These are phyloP conservation scores for Caenorhabditis zanzibari DNA, from an alignment of 2,888 invertebrate genomes.

Conservation along the genomic window DNA sequence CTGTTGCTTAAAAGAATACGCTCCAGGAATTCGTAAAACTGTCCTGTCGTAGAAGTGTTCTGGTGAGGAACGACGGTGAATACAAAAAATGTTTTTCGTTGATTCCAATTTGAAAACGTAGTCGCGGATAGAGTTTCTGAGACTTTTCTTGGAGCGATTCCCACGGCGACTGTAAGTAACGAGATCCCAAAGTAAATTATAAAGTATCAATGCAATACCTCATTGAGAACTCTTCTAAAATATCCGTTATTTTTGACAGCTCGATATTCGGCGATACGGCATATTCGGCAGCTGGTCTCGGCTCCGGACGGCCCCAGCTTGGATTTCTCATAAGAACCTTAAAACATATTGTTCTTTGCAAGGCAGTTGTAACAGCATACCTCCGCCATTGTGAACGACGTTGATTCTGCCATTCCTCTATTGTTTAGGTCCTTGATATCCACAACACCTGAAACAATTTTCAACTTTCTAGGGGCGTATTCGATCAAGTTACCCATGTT, in stretches of 20 bases:
- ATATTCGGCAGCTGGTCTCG: conserved; percentile 34
- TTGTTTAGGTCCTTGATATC: conserved; percentile 3
- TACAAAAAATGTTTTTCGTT: conserved; percentile 33
- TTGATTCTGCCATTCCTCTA: neutral
- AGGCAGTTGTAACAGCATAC: neutral
- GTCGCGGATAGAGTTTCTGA: neutral
- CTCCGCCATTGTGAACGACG: conserved; percentile 14
- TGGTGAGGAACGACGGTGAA: conserved; percentile 3
- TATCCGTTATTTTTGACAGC: neutral
- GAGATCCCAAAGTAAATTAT: neutral
- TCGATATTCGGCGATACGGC: conserved; percentile 7
- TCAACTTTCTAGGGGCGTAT: neutral
- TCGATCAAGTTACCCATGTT: conserved; percentile 26
- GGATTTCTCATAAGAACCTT: conserved; percentile 18
- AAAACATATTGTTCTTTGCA: neutral
- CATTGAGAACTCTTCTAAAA: conserved; percentile 4
- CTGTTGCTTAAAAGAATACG: neutral
- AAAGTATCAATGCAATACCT: neutral
- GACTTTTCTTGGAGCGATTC: neutral
- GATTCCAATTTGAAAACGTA: conserved; percentile 15
- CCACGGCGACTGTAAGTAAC: neutral
- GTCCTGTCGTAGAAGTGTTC: conserved; percentile 15
- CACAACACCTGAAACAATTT: conserved; percentile 29
- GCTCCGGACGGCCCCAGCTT: conserved; percentile 8
- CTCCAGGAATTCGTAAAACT: neutral